Percentiles rank a stretch among this genome's conserved stretches.
These are phyloP conservation scores for Drosophila burlai DNA, from an alignment of 1,140 invertebrate genomes.

Conservation along the genomic window DNA sequence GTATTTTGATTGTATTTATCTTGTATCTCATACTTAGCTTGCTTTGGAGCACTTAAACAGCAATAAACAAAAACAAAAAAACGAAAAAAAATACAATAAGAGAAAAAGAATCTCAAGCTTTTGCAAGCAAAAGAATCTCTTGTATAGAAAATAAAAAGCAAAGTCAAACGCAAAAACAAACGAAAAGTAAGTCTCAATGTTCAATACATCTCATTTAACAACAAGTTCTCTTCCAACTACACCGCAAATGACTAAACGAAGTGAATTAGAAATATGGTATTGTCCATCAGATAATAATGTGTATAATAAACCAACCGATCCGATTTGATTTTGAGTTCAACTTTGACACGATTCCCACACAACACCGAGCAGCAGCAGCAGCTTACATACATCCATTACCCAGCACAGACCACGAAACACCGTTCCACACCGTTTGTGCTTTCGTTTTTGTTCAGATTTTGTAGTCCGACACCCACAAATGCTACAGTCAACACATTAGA, in stretches of 20 bases:
- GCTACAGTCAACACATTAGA: constrained; percentile 24
- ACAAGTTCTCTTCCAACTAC: constrained; percentile 21
- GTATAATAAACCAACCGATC: constrained; percentile 23
- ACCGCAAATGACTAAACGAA: constrained; percentile 8
- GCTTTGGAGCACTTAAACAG: constrained; percentile 85
- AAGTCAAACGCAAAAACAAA: constrained; percentile 80
- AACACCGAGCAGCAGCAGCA: constrained; percentile 28
- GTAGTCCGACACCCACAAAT: constrained; percentile 38
- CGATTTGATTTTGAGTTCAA: constrained; percentile 31
- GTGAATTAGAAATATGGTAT: constrained; percentile 3
- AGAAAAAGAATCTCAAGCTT: constrained; percentile 56
- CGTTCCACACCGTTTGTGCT: constrained; percentile 53
- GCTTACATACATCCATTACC: not conserved
- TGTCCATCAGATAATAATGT: not conserved
- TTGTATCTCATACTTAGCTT: constrained; percentile 85
- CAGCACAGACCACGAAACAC: constrained; percentile 18
- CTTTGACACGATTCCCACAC: constrained; percentile 18
- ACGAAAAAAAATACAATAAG: constrained; percentile 42
- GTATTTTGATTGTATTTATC: constrained; percentile 84
- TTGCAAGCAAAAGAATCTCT: constrained; percentile 41
- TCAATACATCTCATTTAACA: constrained; percentile 59
- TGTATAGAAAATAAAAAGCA: constrained; percentile 59
- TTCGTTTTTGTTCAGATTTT: constrained; percentile 33
- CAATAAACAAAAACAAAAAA: constrained; percentile 67
- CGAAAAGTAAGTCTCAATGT: constrained; percentile 81